Evolutionary conservation across 2,888 invertebrate genomes (phyloP), one percentile per base, ranked within the genome.

Genomic region (Drosophila putrida): DNA sequence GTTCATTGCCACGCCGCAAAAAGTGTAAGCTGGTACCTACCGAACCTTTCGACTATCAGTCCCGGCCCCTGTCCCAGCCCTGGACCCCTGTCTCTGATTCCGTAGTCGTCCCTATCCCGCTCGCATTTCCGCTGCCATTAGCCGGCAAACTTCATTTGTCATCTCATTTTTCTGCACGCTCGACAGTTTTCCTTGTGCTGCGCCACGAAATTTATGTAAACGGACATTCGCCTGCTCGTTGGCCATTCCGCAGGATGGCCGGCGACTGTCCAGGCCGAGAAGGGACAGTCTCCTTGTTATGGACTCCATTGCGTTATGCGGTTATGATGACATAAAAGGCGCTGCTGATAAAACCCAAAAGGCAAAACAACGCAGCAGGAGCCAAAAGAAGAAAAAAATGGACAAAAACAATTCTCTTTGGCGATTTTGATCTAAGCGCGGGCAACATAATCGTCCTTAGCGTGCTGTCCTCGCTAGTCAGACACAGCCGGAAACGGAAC

Each of bases 101-200:
- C 11, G 35, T 10, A 27, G 20, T 31, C 49, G 38, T 47, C 43
- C 61, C 35, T 54, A 41, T 60, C 65, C 73, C 65, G 72, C 72
- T 79, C 74, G 77, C 85, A 86, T 87, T 85, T 86, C 88, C 79
- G 85, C 79, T 83, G 86, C 83, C 83, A 84, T 84, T 84, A 84
- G 83, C 83, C 83, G 84, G 86, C 88, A 88, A 86, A 86, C 85
- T 86, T 82, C 88, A 86, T 86, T 86, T 86, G 88, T 86, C 85
- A 86, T 86, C 88, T 86, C 82, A 86, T 88, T 86, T 86, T 84
- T 84, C 85, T 85, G 85, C 85, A 72, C 82, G 81, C 85, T 86
- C 85, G 88, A 86, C 85, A 85, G 80, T 86, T 86, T 85, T 88
- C 82, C 74, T 67, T 66, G 65, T 73, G 67, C 79, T 80, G 78